phyloP scores from a whole-genome alignment of 30 jellyfish, hydroid and myxozoan genomes.

The Pelagia noctiluca region DNA sequence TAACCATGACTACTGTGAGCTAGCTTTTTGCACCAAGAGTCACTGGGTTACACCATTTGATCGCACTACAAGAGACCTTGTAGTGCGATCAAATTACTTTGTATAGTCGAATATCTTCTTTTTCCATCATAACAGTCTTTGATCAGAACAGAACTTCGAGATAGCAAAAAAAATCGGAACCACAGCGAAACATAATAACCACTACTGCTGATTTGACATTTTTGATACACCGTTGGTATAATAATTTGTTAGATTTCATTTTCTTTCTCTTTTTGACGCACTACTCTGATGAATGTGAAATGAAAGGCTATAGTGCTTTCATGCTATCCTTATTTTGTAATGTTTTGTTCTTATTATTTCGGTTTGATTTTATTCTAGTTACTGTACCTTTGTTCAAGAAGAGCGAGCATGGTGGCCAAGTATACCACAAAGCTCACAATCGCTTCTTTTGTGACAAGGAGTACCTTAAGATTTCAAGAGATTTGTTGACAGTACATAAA shows the following conservation, averaged over 20 bases:
- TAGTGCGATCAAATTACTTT: background rate
- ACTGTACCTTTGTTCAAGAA: constrained; percentile 21
- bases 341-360: background rate
- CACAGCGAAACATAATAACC: no score
- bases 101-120: background rate
- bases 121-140: constrained; percentile 2
- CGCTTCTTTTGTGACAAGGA: constrained; percentile 43
- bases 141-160: constrained; percentile 1
- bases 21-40: background rate
- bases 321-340: background rate
- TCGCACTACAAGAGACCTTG: no score
- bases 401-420: constrained; percentile 19
- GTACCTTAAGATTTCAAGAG: constrained; percentile 39
- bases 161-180: background rate
- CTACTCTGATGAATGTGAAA: background rate
- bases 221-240: background rate
- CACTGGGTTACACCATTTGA: constrained; percentile 4
- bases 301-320: background rate
- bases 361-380: background rate
- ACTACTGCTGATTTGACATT: background rate
- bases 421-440: constrained; percentile 29
- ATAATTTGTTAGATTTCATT: background rate
- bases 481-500: constrained; percentile 18
- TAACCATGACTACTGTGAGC: constrained; percentile 2
- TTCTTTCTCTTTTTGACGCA: background rate